These are phyloP conservation scores for Meloidogyne exigua DNA, from an alignment of 1,140 invertebrate species.

Conservation along the genomic window DNA sequence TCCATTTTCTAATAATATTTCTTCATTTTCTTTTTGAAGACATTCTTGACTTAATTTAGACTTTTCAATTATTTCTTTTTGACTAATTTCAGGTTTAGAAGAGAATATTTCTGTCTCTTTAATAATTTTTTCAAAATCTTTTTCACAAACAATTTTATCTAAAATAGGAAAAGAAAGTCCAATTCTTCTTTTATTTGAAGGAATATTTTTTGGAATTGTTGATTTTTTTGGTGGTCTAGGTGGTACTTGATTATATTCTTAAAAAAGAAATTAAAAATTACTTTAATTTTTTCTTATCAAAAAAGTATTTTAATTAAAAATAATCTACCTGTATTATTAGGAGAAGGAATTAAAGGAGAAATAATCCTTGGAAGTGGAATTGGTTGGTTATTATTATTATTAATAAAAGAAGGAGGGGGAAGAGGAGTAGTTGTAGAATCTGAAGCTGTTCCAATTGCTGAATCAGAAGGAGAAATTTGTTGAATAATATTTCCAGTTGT, in stretches of 20 bases:
- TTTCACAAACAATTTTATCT: background rate
- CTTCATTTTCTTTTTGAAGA: background rate
- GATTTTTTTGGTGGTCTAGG: conserved; percentile 4
- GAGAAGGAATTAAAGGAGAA: background rate
- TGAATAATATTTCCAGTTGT: background rate
- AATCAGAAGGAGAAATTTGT: background rate
- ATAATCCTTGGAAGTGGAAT: background rate
- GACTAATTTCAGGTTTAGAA: background rate
- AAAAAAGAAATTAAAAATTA: too few species aligned
- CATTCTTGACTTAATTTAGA: background rate
- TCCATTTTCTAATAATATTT: background rate
- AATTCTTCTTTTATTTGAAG: conserved; percentile 10
- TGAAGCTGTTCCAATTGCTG: conserved; percentile 6
- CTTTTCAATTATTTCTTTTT: conserved; percentile 2
- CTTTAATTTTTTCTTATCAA: too few species aligned
- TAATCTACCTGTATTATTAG: background rate
- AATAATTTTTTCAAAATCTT: conserved; percentile 5
- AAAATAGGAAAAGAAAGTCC: background rate
- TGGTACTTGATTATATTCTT: background rate
- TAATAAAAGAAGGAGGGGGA: background rate
- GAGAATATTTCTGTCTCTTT: conserved; percentile 8
- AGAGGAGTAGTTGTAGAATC: background rate
- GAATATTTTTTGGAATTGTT: background rate
- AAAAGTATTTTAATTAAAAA: too few species aligned
- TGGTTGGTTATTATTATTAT: background rate